Evolutionary conservation across 53 echinoderm and acorn worm species (phyloP).

Genomic region (Holothuria scabra): DNA sequence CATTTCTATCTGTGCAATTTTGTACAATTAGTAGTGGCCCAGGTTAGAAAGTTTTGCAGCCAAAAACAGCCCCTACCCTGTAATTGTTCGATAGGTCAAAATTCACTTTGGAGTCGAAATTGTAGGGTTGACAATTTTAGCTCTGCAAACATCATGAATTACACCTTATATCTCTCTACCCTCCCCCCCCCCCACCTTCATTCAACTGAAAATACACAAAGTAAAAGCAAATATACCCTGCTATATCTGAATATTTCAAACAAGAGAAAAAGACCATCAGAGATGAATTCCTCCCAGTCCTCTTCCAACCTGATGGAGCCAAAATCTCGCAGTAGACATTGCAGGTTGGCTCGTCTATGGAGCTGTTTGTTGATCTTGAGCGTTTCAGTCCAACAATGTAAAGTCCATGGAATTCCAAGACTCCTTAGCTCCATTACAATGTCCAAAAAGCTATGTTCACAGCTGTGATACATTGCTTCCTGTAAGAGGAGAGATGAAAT

Average conservation of each 20-base stretch:
- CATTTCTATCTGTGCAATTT: no score
- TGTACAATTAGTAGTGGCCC: no score
- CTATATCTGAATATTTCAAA: slow-evolving; percentile 92
- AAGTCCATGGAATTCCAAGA: slow-evolving; percentile 88
- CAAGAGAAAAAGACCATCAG: slow-evolving; percentile 85
- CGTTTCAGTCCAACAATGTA: slow-evolving; percentile 81
- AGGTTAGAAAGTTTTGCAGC: no score
- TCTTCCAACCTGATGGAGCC: slow-evolving; percentile 82
- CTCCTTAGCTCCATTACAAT: slow-evolving; percentile 95
- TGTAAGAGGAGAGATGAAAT: neutral
- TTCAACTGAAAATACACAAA: neutral
- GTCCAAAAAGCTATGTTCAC: slow-evolving; percentile 91
- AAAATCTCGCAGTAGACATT: slow-evolving; percentile 91
- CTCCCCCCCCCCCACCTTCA: neutral
- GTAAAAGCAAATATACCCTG: slow-evolving; percentile 60
- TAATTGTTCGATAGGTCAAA: no score
- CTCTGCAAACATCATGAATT: no score
- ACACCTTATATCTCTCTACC: no score
- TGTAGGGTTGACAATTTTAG: no score
- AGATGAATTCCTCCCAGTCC: slow-evolving; percentile 83
- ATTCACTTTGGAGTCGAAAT: no score
- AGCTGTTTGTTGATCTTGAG: slow-evolving; percentile 74
- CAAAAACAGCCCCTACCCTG: no score
- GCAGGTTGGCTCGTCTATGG: slow-evolving; percentile 76
- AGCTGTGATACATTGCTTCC: slow-evolving; percentile 99